These are phyloP conservation scores for Bostrychus sinensis DNA, from an alignment of 2,113 vertebrate genomes.

Conservation along the genomic window DNA sequence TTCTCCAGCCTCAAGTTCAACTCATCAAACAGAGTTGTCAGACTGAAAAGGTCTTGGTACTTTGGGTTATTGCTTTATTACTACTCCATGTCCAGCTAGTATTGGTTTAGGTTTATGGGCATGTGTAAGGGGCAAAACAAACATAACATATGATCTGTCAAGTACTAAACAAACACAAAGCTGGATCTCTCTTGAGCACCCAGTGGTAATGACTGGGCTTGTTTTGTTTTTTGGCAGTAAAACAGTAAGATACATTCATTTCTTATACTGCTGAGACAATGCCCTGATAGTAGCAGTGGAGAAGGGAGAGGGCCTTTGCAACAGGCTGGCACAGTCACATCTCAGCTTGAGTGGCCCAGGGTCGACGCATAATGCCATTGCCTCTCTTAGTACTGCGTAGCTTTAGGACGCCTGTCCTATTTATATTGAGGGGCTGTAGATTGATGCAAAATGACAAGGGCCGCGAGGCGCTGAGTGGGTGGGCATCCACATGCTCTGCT, in stretches of 20 bases:
- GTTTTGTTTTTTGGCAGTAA: neutral
- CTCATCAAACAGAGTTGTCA: slow-evolving; percentile 14
- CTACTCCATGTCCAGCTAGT: no score
- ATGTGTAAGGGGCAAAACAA: no score
- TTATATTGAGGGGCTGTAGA: slow-evolving; percentile 80
- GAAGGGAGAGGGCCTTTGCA: slow-evolving; percentile 34
- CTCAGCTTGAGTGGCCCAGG: slow-evolving; percentile 56
- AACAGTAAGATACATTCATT: slow-evolving; percentile 9
- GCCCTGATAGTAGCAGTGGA: slow-evolving; percentile 20
- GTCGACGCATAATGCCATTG: slow-evolving; percentile 67
- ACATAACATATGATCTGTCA: no score
- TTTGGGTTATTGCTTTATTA: neutral
- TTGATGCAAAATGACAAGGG: slow-evolving; percentile 82
- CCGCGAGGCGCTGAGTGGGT: slow-evolving; percentile 77
- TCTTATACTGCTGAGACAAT: slow-evolving; percentile 15
- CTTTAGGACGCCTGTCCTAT: slow-evolving; percentile 79
- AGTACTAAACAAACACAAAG: neutral
- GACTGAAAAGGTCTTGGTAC: neutral
- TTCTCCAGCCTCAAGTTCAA: slow-evolving; percentile 12
- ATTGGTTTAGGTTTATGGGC: no score
- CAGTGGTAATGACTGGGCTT: neutral
- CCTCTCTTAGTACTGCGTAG: slow-evolving; percentile 67
- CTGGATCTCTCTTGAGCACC: slow-evolving; percentile 2
- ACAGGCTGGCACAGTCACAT: slow-evolving; percentile 52
- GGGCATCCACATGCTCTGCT: slow-evolving; percentile 78